phyloP scores from a whole-genome alignment of 1,140 invertebrate species.

The Zaprionus africanus region DNA sequence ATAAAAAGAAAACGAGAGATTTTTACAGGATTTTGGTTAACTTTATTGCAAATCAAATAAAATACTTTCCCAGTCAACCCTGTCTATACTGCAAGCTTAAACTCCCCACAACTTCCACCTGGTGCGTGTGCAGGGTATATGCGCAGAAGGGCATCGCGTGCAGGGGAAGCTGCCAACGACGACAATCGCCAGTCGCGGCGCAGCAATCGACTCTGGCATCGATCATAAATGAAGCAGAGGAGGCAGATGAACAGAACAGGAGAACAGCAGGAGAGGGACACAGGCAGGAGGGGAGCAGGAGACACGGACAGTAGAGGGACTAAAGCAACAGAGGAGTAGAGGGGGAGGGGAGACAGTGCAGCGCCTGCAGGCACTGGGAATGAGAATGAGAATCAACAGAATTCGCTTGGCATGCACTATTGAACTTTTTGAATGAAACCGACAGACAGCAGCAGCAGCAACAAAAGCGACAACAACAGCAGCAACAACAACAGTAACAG shows the following conservation, averaged over 20 bases:
- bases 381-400: conserved; percentile 30
- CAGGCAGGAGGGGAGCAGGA: neutral
- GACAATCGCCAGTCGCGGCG: conserved; percentile 62
- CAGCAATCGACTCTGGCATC: conserved; percentile 76
- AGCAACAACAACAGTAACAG: conserved; percentile 10
- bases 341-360: conserved; percentile 4
- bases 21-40: too few species aligned
- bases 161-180: conserved; percentile 56
- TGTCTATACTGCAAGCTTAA: neutral
- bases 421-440: conserved; percentile 81
- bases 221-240: conserved; percentile 68
- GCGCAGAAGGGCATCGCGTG: conserved; percentile 68
- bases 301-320: too few species aligned
- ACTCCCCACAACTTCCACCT: neutral
- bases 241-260: neutral
- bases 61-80: neutral
- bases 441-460: conserved; percentile 60
- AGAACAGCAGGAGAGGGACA: neutral
- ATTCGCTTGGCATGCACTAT: conserved; percentile 77
- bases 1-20: too few species aligned
- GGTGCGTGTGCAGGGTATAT: neutral
- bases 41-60: too few species aligned
- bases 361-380: neutral
- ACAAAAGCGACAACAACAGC: conserved; percentile 29
- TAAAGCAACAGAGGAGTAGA: conserved; percentile 1